Evolutionary conservation across 2,113 vertebrate genomes (phyloP).

Genomic region (Neoarius graeffei): DNA sequence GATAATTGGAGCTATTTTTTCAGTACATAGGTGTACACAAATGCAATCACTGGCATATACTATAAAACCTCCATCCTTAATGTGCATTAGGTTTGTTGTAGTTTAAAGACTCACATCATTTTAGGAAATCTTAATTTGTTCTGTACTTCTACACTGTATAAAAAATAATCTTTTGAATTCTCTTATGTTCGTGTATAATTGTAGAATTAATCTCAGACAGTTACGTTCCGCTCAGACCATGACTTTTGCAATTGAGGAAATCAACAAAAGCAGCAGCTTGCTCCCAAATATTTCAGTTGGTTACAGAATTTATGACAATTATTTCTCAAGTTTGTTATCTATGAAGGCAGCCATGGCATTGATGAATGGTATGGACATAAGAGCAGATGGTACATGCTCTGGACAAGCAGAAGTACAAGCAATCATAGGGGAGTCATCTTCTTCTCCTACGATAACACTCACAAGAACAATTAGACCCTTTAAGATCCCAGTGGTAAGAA

Average conservation of each 20-base stretch:
- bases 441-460: slow-evolving; percentile 73
- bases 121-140: too few relatives aligned
- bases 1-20: slow-evolving; percentile 72
- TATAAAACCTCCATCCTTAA: slow-evolving; percentile 60
- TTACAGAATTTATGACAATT: slow-evolving; percentile 76
- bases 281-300: slow-evolving; percentile 72
- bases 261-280: slow-evolving; percentile 67
- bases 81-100: slow-evolving; percentile 68
- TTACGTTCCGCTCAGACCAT: slow-evolving; percentile 74
- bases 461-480: slow-evolving; percentile 71
- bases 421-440: slow-evolving; percentile 76
- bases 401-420: slow-evolving; percentile 67
- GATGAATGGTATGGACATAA: slow-evolving; percentile 64
- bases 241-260: slow-evolving; percentile 78
- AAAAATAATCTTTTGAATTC: neutral
- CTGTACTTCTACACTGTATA: too few relatives aligned
- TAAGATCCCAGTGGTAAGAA: slow-evolving; percentile 72
- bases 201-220: slow-evolving; percentile 72
- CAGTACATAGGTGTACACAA: slow-evolving; percentile 68
- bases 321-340: slow-evolving; percentile 69
- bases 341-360: slow-evolving; percentile 73
- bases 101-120: neutral
- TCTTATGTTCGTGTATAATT: neutral
- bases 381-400: slow-evolving; percentile 53
- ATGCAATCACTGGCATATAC: slow-evolving; percentile 60